phyloP scores from a whole-genome alignment of 2,113 vertebrate species.

The Ceyx melanurus region DNA sequence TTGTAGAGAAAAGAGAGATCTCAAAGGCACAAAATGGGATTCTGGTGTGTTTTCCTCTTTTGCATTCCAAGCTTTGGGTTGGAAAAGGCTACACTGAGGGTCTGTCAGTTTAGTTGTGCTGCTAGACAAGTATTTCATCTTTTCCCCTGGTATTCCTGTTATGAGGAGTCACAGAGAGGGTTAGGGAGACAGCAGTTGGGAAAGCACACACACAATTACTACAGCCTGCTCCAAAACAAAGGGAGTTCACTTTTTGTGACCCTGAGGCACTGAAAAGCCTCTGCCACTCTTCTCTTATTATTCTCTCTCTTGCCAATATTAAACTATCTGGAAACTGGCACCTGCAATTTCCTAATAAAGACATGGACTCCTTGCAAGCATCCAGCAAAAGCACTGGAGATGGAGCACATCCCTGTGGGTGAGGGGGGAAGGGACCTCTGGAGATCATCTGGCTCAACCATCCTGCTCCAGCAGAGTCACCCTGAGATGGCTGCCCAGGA shows the following conservation, averaged over 20 bases:
- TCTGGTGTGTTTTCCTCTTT: slow-evolving; percentile 15
- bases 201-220: not conserved
- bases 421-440: not conserved
- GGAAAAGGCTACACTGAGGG: not conserved
- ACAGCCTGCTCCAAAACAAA: not conserved
- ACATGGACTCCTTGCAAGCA: not conserved
- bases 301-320: not conserved
- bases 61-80: not conserved
- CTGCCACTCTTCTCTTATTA: not conserved
- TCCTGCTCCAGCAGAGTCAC: not conserved
- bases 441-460: not conserved
- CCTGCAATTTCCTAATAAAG: not conserved
- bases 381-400: not conserved
- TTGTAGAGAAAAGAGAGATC: not conserved
- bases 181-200: not conserved
- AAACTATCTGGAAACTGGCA: not conserved
- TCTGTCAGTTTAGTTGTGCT: not conserved
- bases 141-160: not conserved
- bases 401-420: not conserved
- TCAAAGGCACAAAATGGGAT: not conserved
- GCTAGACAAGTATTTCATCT: not conserved
- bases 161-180: not conserved
- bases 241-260: not conserved
- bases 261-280: not conserved
- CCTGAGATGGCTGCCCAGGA: not conserved